Base-by-base conservation (phyloP, 2,797 vertebrate genomes). In the Merluccius polli region DNA sequence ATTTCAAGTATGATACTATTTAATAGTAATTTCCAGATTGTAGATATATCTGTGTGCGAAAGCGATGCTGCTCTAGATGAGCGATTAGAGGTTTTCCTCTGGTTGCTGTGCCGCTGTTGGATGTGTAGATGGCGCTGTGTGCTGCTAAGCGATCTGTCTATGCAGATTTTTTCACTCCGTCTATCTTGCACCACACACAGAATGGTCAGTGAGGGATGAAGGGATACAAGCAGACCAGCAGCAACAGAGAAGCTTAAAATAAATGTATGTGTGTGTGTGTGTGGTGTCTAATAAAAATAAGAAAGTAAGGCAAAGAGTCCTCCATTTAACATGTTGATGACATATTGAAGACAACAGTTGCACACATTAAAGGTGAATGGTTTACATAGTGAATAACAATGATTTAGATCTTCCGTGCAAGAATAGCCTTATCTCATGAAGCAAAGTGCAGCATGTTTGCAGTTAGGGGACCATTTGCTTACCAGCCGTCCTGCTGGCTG, bases 141-240 rank as follows among this genome's bases (percentile, higher is more conserved):
- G 78, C 74, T 76, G 84, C 72, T 88, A 81, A 87, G 84, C 85
- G 83, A 86, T 83, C 83, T 71, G 69, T 73, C 78, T 48, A 71
- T 68, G 69, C 36, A 52, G 71, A 87, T 87, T 83, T 74, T 38
- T 70, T 72, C 16, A 8, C 52, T 27, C 30, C 11, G 18, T 36
- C 73, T 36, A 24, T 73, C 30, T 18, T 5, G 38, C 38, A 21
- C 3, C 36, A 48, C 10, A n/a, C 3, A 33, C 59, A 72, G 78
- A 78, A 80, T 72, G 63, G n/a, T 24, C 71, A 75, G 31, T 71
- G 69, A 77, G 21, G 29, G 38, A 44, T 12, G 30, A 18, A 75
- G 33, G 41, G 68, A 69, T 30, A 76, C 79, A 68, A 11, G 31
- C 30, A 74, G 77, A 76, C 79, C 70, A 11, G 31, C 30, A 74